Evolutionary conservation across 2,113 vertebrate genomes (phyloP).

Genomic region (Archilochus colubris): DNA sequence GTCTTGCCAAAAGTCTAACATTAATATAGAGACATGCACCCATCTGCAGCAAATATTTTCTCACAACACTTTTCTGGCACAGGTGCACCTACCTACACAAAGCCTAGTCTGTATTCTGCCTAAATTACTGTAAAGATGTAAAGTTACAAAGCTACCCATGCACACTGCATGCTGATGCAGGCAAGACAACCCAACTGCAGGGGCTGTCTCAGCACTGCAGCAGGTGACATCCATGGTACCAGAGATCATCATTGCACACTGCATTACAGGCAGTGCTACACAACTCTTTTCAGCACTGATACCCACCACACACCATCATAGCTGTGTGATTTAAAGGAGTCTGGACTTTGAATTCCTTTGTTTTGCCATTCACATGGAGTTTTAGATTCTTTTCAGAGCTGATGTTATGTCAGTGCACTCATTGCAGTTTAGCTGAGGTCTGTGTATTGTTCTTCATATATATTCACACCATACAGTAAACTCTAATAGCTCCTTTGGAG

Average conservation of each 20-base stretch:
- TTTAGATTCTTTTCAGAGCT: constrained; percentile 35
- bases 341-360: not conserved
- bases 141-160: not conserved
- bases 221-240: not conserved
- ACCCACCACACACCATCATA: not conserved
- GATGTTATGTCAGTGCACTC: constrained; percentile 54
- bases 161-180: not conserved
- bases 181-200: not conserved
- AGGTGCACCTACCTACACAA: not conserved
- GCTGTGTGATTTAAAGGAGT: not conserved
- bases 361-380: constrained; percentile 22
- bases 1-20: not conserved
- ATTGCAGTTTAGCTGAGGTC: constrained; percentile 57
- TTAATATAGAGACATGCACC: not conserved
- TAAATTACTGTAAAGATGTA: not conserved
- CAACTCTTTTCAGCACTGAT: not conserved
- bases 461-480: constrained; percentile 70
- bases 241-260: not conserved
- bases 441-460: constrained; percentile 69
- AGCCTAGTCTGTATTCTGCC: not conserved
- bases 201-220: not conserved
- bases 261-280: not conserved
- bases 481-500: constrained; percentile 69
- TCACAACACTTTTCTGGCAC: not conserved
- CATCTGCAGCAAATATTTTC: not conserved